Percentiles rank a stretch among this genome's conserved stretches.
phyloP scores from a whole-genome alignment of 2,113 vertebrate species.

The Dromiciops gliroides region DNA sequence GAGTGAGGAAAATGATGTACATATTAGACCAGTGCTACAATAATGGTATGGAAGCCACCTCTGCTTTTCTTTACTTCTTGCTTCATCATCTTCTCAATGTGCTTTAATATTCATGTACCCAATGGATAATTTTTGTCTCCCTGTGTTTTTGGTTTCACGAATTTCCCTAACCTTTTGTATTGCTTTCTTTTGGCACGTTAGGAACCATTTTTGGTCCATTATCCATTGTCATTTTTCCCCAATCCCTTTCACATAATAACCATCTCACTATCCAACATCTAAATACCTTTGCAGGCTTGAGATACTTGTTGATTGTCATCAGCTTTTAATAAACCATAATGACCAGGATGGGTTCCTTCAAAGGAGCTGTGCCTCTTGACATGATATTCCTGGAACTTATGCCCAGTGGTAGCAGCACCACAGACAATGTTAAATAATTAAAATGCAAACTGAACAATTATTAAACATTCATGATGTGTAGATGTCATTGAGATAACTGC shows the following conservation, averaged over 20 bases:
- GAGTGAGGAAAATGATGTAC: neutral
- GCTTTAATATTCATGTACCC: neutral
- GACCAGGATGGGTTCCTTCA: neutral
- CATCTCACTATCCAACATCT: neutral
- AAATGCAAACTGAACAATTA: neutral
- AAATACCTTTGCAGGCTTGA: neutral
- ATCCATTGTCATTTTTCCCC: neutral
- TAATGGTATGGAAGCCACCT: neutral
- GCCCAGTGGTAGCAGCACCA: neutral
- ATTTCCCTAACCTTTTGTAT: neutral
- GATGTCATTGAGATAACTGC: neutral
- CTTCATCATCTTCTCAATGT: neutral
- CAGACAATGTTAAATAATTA: neutral
- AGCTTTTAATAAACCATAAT: neutral
- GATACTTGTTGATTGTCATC: neutral
- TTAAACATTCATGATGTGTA: neutral
- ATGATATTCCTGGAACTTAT: neutral
- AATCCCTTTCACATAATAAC: constrained; percentile 8
- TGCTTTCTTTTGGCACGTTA: neutral
- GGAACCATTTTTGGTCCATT: neutral
- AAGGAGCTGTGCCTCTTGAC: neutral
- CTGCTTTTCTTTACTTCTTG: constrained; percentile 8
- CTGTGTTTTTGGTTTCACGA: neutral
- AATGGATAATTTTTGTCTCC: neutral
- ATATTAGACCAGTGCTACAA: neutral